Evolutionary conservation across 1,140 invertebrate genomes (phyloP), one percentile per base, ranked within the genome.

Genomic region (Drosophila repleta): DNA sequence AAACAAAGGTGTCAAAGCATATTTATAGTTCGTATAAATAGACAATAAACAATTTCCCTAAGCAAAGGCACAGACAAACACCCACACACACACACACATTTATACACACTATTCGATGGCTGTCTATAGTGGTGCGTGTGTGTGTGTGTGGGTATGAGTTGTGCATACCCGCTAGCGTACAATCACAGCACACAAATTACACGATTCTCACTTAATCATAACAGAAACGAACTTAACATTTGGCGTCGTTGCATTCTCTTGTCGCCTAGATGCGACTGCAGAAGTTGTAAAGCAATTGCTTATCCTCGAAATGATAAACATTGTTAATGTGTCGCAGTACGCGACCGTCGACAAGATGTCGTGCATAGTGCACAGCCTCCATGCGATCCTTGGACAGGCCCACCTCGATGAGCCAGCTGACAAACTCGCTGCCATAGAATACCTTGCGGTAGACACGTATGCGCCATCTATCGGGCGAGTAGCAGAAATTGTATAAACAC

Each of bases 321-420:
- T 95, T 94, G 74, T 96, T 95, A 18, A 98, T 94, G 92, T 99
- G 97, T 55, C 95, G 93, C 18, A 99, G 93, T 4, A 98, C 95
- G 62, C 96, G 93, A 10, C 97, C 97, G 85, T 96, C 95, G 1
- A 98, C 92, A 5, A 99, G 93, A 87, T 96, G 95, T 20, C 95
- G 93, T n/a, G 96, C 97, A 92, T 98, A 98, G 32, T 93, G 93
- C 0, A 96, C 93, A 15, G 96, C 97, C 81, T 97, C 96, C 24
- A 93, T 93, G 17, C 96, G 92, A 92, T 96, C 96, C 48, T 93
- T 92, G 0, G 95, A 95, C 11, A 99, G 90, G 1, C 96, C 96
- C 49, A 95, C 95, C 73, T 95, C 93, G 7, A 97, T 92, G 6
- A 98, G 93, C 97, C 97, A 99, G 84, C 96, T 95, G 15, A 97